Evolutionary conservation across 23 tunicate genomes (phyloP).

Genomic region (Styela clava): DNA sequence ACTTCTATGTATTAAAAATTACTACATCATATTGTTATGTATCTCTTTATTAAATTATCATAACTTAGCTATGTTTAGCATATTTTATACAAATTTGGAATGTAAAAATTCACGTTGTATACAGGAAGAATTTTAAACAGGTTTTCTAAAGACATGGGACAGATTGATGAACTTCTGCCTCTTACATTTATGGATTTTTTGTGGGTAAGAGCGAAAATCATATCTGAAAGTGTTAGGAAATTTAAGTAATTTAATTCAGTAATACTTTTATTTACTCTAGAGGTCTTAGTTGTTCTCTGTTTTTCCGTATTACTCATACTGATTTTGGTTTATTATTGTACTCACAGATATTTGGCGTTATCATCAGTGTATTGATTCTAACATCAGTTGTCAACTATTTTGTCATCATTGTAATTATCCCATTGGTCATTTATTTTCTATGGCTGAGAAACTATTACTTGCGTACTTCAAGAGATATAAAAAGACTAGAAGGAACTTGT

Average conservation of each 20-base stretch:
- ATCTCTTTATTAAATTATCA: too few species aligned
- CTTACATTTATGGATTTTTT: conserved; percentile 39
- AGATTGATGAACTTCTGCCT: conserved; percentile 79
- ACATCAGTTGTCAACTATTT: conserved; percentile 41
- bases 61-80: too few species aligned
- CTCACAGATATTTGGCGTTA: conserved; percentile 29
- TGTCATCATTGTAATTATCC: conserved; percentile 52
- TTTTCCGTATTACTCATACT: too few species aligned
- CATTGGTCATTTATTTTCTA: conserved; percentile 49
- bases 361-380: conserved; percentile 25
- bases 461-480: conserved; percentile 69
- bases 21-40: too few species aligned
- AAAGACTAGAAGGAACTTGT: conserved; percentile 90
- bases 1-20: too few species aligned
- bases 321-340: too few species aligned
- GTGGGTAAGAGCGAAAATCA: conserved; percentile 38
- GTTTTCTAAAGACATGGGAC: conserved; percentile 95
- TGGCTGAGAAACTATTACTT: conserved; percentile 72
- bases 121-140: conserved; percentile 79
- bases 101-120: too few species aligned
- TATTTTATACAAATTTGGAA: too few species aligned
- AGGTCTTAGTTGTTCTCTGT: too few species aligned
- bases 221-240: too few species aligned
- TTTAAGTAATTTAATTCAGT: too few species aligned
- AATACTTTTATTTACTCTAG: too few species aligned